Evolutionary conservation across 2,113 vertebrate genomes (phyloP).

Genomic region (Hippocampus comes): DNA sequence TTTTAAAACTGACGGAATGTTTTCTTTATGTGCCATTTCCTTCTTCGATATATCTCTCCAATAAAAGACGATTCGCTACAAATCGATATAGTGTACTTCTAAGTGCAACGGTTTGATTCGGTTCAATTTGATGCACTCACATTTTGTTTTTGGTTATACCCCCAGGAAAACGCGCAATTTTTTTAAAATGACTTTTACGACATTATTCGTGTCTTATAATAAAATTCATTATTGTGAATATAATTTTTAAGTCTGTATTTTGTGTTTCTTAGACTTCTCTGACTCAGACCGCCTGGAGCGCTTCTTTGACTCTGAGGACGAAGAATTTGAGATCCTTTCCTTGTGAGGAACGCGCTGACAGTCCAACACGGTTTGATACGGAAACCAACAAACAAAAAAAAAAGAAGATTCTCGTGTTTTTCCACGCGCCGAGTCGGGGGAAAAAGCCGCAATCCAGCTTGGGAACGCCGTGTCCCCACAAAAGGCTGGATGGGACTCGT

Average conservation of each 20-base stretch:
- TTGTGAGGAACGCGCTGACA: slow-evolving; percentile 74
- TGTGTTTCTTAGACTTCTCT: slow-evolving; percentile 78
- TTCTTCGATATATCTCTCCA: no score
- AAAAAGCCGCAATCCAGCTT: background rate
- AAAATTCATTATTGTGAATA: background rate
- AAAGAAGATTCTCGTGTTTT: slow-evolving; percentile 38
- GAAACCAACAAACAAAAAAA: background rate
- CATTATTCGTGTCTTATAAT: no score
- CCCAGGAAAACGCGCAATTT: no score
- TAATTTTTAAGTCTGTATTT: background rate
- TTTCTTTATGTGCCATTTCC: no score
- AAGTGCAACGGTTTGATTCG: no score
- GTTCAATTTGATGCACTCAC: no score
- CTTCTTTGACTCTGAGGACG: slow-evolving; percentile 97
- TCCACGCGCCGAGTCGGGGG: background rate
- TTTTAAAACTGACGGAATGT: no score
- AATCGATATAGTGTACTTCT: no score
- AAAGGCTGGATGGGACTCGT: slow-evolving; percentile 11
- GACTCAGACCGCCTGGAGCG: slow-evolving; percentile 90
- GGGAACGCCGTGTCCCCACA: slow-evolving; percentile 3
- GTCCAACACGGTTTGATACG: slow-evolving; percentile 32
- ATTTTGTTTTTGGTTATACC: no score
- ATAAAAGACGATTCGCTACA: no score
- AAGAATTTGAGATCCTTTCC: slow-evolving; percentile 97
- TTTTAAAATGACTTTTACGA: no score